phyloP scores from a whole-genome alignment of 2,113 vertebrate species.

The Trogon surrucura region DNA sequence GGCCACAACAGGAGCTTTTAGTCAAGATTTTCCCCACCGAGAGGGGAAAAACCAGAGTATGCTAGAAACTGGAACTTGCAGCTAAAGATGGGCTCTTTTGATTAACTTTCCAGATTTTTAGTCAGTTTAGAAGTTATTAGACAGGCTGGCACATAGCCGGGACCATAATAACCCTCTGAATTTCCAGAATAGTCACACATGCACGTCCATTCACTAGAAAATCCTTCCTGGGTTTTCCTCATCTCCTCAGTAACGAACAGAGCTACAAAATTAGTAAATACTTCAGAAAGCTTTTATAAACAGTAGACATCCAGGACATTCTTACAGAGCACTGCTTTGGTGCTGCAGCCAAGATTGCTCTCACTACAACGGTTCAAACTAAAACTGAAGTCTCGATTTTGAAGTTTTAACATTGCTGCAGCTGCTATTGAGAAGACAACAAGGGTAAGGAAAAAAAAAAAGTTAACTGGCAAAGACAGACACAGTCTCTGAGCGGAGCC shows the following conservation, averaged over 20 bases:
- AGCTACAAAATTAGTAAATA: background rate
- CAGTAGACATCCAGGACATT: background rate
- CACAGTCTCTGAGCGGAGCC: background rate
- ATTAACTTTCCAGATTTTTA: background rate
- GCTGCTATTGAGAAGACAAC: background rate
- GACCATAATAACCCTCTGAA: background rate
- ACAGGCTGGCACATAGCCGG: background rate
- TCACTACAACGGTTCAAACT: background rate
- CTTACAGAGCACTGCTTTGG: background rate
- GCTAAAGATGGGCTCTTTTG: background rate
- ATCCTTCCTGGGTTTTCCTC: background rate
- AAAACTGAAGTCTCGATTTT: background rate
- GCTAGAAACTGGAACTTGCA: background rate
- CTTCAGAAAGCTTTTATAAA: background rate
- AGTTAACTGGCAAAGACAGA: background rate
- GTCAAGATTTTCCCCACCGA: background rate
- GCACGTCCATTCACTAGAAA: background rate
- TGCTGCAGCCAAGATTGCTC: background rate
- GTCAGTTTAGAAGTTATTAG: background rate
- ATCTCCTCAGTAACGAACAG: background rate
- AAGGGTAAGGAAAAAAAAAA: background rate
- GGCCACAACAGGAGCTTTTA: background rate
- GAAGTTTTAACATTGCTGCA: background rate
- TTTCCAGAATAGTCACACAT: background rate
- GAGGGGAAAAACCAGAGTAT: accelerated